phyloP scores from a whole-genome alignment of 2,797 vertebrate genomes.

The Mus minutoides region DNA sequence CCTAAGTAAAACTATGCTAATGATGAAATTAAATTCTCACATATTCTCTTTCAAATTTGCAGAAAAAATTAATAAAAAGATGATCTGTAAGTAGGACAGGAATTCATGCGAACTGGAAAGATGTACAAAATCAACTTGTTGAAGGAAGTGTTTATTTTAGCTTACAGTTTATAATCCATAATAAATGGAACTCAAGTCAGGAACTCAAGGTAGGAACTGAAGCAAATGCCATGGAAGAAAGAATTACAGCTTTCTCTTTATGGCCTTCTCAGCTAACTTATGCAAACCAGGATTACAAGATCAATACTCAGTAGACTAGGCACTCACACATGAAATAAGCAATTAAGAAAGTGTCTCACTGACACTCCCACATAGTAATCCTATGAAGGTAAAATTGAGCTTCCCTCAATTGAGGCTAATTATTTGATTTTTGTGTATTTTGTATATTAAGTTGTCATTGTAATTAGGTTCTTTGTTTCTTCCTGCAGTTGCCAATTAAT shows the following conservation, averaged over 20 bases:
- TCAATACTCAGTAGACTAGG: too few species aligned
- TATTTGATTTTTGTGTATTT: background rate
- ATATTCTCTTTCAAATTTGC: background rate
- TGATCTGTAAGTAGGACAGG: background rate
- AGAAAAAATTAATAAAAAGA: background rate
- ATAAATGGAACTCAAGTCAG: background rate
- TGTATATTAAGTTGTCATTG: background rate
- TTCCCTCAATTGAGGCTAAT: background rate
- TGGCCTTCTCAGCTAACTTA: background rate
- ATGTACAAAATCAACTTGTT: background rate
- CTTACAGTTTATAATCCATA: background rate
- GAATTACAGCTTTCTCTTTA: background rate
- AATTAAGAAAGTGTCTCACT: background rate
- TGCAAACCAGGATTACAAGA: too few species aligned
- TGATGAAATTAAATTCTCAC: background rate
- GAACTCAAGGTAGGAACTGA: background rate
- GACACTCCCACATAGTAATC: background rate
- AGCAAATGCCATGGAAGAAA: background rate
- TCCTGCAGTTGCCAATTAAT: background rate
- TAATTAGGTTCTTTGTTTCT: background rate
- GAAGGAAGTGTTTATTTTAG: background rate
- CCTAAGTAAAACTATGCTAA: background rate
- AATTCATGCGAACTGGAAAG: background rate
- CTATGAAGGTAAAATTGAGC: background rate
- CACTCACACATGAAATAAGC: background rate